phyloP scores from a whole-genome alignment of 1,140 invertebrate species.

The Matsumurasca onukii region DNA sequence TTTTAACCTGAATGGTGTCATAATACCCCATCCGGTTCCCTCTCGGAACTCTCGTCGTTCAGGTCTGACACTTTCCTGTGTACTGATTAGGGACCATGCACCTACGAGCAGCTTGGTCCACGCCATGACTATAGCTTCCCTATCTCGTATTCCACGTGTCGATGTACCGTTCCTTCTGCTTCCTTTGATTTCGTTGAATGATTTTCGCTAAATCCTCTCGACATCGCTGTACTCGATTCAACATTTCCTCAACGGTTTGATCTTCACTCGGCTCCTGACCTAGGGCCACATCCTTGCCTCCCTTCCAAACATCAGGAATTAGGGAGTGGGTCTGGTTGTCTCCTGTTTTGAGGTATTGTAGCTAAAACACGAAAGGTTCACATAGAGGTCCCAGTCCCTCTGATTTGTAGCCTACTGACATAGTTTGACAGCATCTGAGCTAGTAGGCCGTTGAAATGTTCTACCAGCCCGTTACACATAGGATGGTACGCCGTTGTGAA shows the following conservation, averaged over 20 bases:
- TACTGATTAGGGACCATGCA: no score
- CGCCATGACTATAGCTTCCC: not conserved
- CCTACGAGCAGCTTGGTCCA: no score
- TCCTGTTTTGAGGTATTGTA: not conserved
- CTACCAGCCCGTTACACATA: not conserved
- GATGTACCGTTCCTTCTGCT: not conserved
- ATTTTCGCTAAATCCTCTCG: not conserved
- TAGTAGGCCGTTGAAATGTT: not conserved
- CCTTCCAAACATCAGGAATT: not conserved
- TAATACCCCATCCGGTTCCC: no score
- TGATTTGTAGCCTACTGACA: not conserved
- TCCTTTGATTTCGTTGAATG: not conserved
- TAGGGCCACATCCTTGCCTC: not conserved
- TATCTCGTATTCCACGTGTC: not conserved
- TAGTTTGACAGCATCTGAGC: conserved; percentile 7
- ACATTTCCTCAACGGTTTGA: not conserved
- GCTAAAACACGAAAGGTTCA: not conserved
- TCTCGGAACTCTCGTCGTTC: no score
- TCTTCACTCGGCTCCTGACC: not conserved
- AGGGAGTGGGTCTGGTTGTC: not conserved
- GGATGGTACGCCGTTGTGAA: conserved; percentile 10
- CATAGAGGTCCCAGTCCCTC: conserved; percentile 8
- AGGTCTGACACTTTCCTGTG: no score
- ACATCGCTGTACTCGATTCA: not conserved
- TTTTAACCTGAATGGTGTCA: no score